Evolutionary conservation across 2,797 vertebrate genomes (phyloP), one percentile per base, ranked within the genome.

Genomic region (Amblyraja radiata): DNA sequence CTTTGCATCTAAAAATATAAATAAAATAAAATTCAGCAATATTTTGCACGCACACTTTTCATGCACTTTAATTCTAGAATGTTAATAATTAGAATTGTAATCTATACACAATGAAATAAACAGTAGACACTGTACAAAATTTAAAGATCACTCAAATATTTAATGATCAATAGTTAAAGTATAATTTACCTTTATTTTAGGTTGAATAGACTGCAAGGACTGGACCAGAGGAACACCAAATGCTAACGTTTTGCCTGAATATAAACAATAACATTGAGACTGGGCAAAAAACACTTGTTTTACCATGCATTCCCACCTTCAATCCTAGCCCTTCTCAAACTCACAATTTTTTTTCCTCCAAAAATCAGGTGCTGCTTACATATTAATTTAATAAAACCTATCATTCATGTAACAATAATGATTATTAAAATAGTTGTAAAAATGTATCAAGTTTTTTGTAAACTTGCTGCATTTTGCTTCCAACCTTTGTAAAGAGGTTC

Each of bases 191-290:
- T 97, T 96, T 94, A 99, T 96, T 96, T 98, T 99, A 2, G 97
- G 95, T 88, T 96, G 94, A n/a, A 96, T 92, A 25, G 95, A 96
- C 95, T 99, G 98, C 81, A 99, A 97, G 77, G 95, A 96, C 94
- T 99, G 98, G 23, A 99, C 97, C 94, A 99, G 94, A 0, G 99
- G 98, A 94, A 99, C 95, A 0, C 97, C 98, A 86, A 98, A 99
- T 25, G 98, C 97, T 94, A 99, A 96, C 0, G 98, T 99, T 96
- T 99, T 99, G 94, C 99, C 98, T 99, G 95, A 61, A 94, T 73
- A n/a, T 76, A 94, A 93, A 80, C 1, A 39, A 94, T 25, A 88
- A 18, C 90, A 58, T 54, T 1, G 6, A 93, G 61, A 65, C 32
- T 81, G 78, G 77, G 25, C 83, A 71, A 71, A 28, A 18, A 23